These are phyloP conservation scores for Regulus satrapa DNA, from an alignment of 2,113 vertebrate species.

Conservation along the genomic window DNA sequence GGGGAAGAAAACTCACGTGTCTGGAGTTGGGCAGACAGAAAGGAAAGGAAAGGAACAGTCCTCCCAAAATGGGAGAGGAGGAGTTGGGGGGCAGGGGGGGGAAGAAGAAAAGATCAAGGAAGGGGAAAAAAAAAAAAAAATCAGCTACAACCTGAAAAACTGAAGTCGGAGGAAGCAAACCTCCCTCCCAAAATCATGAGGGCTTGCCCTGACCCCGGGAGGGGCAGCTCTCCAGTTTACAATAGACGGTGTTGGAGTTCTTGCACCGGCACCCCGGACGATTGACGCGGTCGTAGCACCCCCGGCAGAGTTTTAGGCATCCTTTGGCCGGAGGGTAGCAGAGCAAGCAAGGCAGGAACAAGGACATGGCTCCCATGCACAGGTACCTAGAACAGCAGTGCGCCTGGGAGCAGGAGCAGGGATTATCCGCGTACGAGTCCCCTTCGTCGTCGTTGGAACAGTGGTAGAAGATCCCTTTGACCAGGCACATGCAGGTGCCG, in stretches of 20 bases:
- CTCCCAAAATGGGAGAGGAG: background rate
- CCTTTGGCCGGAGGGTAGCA: conserved; percentile 94
- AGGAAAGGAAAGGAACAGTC: background rate
- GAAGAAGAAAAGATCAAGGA: background rate
- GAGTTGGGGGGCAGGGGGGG: too few relatives aligned
- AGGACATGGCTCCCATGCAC: conserved; percentile 92
- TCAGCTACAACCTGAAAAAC: conserved; percentile 71
- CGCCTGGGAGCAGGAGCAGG: conserved; percentile 92
- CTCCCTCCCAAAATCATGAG: conserved; percentile 81
- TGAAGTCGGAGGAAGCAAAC: conserved; percentile 24
- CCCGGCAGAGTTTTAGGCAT: conserved; percentile 86
- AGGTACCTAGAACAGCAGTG: conserved; percentile 95
- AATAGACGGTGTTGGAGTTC: conserved; percentile 98
- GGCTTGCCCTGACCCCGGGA: conserved; percentile 83
- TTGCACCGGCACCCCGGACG: conserved; percentile 95
- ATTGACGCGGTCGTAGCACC: conserved; percentile 87
- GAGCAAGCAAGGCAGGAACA: conserved; percentile 91
- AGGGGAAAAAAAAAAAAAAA: background rate
- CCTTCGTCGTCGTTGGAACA: conserved; percentile 94
- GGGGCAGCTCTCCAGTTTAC: conserved; percentile 93
- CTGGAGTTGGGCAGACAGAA: conserved; percentile 14
- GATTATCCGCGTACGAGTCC: conserved; percentile 91
- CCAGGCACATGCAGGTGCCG: conserved; percentile 95
- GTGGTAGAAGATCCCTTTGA: conserved; percentile 97
- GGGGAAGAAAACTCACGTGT: conserved; percentile 67